phyloP scores from a whole-genome alignment of 2,113 vertebrate genomes.

The Tympanuchus pallidicinctus region DNA sequence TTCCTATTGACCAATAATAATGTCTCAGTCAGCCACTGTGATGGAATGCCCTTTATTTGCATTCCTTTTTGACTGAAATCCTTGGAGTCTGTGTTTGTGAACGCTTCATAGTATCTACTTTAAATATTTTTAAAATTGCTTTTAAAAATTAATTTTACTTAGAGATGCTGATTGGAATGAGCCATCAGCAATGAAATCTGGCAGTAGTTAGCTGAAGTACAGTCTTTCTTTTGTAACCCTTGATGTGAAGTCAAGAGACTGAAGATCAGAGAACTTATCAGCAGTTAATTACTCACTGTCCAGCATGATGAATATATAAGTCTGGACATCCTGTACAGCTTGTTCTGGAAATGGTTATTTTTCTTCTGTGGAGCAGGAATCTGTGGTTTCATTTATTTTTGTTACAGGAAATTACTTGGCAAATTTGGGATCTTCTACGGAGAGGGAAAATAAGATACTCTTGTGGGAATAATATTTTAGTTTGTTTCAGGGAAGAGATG shows the following conservation, averaged over 20 bases:
- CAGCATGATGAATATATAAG: accelerated
- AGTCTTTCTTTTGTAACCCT: background rate
- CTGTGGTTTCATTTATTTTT: background rate
- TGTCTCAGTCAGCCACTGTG: background rate
- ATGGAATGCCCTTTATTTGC: background rate
- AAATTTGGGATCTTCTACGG: background rate
- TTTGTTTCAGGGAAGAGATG: conserved; percentile 46
- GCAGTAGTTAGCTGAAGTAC: background rate
- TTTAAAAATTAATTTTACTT: background rate
- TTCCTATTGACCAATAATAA: background rate
- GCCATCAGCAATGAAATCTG: background rate
- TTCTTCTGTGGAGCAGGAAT: background rate
- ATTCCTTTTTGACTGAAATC: background rate
- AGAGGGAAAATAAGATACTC: conserved; percentile 36
- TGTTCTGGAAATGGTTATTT: background rate
- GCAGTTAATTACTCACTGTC: background rate
- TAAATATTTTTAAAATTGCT: background rate
- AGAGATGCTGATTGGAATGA: background rate
- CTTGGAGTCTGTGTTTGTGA: background rate
- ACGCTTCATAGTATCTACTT: background rate
- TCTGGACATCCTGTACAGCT: background rate
- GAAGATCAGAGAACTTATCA: background rate
- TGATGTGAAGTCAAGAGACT: background rate
- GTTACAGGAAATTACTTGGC: conserved; percentile 38
- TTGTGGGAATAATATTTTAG: conserved; percentile 13